These are phyloP conservation scores for Ginglymostoma cirratum DNA, from an alignment of 2,113 vertebrate species.

Conservation along the genomic window DNA sequence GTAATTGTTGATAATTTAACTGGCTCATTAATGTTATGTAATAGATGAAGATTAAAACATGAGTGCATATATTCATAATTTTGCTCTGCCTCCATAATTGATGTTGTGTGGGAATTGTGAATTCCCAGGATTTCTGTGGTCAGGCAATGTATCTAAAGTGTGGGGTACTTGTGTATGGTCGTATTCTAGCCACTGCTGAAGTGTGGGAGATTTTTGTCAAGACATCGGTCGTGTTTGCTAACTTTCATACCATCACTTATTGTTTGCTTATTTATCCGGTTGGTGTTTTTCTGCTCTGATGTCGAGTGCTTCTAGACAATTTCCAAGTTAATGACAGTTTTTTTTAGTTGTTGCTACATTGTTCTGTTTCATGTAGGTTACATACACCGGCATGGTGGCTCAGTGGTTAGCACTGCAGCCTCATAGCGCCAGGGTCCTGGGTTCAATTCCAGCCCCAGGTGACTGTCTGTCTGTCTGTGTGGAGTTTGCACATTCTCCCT, in stretches of 20 bases:
- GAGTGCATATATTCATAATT: not conserved
- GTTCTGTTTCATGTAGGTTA: not conserved
- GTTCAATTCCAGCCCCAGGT: too few species aligned
- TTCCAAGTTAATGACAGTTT: not conserved
- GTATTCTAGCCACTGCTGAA: not conserved
- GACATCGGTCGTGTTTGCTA: not conserved
- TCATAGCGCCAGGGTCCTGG: too few species aligned
- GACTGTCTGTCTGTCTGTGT: too few species aligned
- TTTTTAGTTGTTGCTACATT: not conserved
- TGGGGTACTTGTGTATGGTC: not conserved
- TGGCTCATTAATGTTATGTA: not conserved
- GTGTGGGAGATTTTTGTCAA: not conserved
- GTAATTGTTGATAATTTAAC: not conserved
- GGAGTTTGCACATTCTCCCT: too few species aligned
- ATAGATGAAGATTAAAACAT: not conserved
- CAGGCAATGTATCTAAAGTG: not conserved
- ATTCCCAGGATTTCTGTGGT: not conserved
- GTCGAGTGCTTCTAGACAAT: not conserved
- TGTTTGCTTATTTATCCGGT: not conserved
- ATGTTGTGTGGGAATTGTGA: not conserved
- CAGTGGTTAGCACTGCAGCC: too few species aligned
- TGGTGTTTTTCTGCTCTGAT: not conserved
- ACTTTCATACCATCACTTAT: not conserved
- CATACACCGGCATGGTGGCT: too few species aligned
- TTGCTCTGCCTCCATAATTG: not conserved